Evolutionary conservation across 2,113 vertebrate genomes (phyloP), one percentile per base, ranked within the genome.

Genomic region (Neomonachus schauinslandi): DNA sequence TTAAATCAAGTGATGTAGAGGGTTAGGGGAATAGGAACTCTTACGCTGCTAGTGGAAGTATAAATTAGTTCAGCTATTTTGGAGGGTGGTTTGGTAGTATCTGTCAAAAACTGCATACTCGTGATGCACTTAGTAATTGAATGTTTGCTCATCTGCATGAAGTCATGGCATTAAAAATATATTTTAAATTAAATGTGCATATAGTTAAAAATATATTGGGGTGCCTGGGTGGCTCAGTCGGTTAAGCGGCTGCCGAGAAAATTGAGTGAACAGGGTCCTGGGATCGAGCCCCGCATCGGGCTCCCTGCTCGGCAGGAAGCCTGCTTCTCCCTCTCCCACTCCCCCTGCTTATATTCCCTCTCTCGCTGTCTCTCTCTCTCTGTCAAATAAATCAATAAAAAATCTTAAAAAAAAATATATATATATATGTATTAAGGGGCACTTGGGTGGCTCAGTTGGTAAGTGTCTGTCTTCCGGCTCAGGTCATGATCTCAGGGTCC

Each of bases 121-220:
- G 36, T 72, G 42, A 81, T 55, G 28, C n/a, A 83, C 2, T 94
- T 26, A 79, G 4, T 95, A 61, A 39, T 90, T 86, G 24, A 28
- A 82, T 21, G 24, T 91, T 94, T 91, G 10, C 31, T 76, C 46
- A 81, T 72, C 24, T 89, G 2, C n/a, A 31, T 15, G 9, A 89
- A 88, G 39, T 83, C 36, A 36, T 26, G 49, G 46, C n/a, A 53
- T 81, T 28, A 84, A n/a, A 91, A 81, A 28, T 85, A n/a, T 12
- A 53, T 90, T 89, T 89, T 82, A 33, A 61, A 12, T 89, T 82
- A 33, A 61, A 12, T 61, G 42, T 67, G 39, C 55, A 61, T 95
- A 95, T 95, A 95, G 87, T 91, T 87, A 86, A 59, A 93, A 53
- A 63, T 63, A 28, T 51, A 71, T 77, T 92, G 33, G 65, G 16